Conservation (phyloP, 2,888 invertebrate species). For the Morinoia aosen region DNA sequence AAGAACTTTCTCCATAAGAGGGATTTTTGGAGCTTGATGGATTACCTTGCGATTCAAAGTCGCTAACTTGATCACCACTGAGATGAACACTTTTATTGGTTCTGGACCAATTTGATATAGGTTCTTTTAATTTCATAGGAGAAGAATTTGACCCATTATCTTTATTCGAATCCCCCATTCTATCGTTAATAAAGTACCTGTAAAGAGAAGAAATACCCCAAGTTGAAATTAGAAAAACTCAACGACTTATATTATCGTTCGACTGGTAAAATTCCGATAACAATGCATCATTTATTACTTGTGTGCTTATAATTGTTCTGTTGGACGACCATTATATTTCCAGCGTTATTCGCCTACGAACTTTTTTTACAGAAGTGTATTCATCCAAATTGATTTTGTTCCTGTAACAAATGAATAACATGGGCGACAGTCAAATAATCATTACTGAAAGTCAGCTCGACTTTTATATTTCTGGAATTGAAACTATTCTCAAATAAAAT, state of each 20-base stretch:
- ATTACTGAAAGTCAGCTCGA: neutral
- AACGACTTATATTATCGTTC: too few species aligned
- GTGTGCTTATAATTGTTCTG: neutral
- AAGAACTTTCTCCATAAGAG: neutral
- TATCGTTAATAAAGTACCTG: neutral
- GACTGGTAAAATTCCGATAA: too few species aligned
- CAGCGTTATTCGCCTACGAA: neutral
- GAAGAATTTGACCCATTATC: neutral
- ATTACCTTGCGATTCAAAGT: neutral
- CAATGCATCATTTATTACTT: too few species aligned
- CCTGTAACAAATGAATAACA: neutral
- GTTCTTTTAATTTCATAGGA: neutral
- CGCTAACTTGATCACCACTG: neutral
- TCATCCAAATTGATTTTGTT: neutral
- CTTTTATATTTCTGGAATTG: neutral
- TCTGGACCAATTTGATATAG: neutral
- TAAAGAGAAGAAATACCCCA: neutral
- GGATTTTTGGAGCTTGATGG: neutral
- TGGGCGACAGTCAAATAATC: neutral
- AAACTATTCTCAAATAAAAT: neutral
- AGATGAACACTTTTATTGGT: neutral
- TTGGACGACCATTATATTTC: neutral
- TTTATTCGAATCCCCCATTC: neutral
- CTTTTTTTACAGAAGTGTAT: neutral
- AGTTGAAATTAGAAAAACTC: too few species aligned